These are phyloP conservation scores for Lacerta agilis DNA, from an alignment of 2,797 vertebrate genomes.

Conservation along the genomic window DNA sequence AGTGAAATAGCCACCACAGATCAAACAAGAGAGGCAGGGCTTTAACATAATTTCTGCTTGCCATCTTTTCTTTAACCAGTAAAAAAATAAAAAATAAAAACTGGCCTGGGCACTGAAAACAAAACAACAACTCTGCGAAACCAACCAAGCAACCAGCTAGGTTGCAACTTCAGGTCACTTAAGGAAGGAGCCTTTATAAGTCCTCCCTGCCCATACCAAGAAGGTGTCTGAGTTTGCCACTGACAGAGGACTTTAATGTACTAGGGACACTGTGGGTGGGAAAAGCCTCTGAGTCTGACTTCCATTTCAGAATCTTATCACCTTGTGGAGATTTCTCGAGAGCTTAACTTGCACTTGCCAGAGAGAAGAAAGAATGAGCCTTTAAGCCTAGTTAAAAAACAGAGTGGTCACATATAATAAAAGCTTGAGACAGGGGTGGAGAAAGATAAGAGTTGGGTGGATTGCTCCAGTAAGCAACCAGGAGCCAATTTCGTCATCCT, in stretches of 20 bases:
- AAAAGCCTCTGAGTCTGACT: not conserved
- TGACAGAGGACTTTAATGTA: not conserved
- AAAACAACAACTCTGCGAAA: not conserved
- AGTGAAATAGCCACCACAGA: not conserved
- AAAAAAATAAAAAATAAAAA: too few relatives aligned
- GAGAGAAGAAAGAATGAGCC: not conserved
- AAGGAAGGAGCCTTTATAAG: not conserved
- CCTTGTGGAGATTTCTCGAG: not conserved
- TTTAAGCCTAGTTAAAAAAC: not conserved
- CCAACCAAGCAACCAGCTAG: not conserved
- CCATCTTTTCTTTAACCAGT: not conserved
- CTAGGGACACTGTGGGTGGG: not conserved
- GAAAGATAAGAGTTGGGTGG: not conserved
- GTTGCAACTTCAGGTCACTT: not conserved
- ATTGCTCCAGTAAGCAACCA: not conserved
- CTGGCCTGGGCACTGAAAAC: not conserved
- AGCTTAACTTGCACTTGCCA: not conserved
- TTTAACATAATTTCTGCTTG: not conserved
- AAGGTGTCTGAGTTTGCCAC: not conserved
- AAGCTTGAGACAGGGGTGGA: not conserved
- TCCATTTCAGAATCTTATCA: not conserved
- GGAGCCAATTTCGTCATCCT: not conserved
- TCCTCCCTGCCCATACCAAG: not conserved
- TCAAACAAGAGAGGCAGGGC: not conserved
- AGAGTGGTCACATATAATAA: not conserved